phyloP scores from a whole-genome alignment of 2,113 vertebrate genomes.

The Proterorhinus semilunaris region DNA sequence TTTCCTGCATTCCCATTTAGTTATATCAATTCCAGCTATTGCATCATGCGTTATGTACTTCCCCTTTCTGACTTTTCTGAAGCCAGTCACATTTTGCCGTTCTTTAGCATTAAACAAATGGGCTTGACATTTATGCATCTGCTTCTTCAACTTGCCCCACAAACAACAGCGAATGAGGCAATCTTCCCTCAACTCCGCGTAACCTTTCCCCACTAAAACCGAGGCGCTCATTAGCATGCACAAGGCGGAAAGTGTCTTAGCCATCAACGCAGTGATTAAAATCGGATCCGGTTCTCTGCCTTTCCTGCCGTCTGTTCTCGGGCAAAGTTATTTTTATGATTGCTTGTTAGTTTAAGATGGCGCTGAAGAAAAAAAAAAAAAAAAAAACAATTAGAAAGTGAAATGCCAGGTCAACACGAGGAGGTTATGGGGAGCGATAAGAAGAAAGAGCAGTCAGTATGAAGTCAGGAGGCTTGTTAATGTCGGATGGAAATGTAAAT shows the following conservation, averaged over 20 bases:
- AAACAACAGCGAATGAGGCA: not conserved
- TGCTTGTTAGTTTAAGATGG: constrained; percentile 5
- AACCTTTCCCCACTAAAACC: constrained; percentile 25
- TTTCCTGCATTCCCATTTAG: too few relatives aligned
- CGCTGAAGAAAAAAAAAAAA: not conserved
- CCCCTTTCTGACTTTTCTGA: too few relatives aligned
- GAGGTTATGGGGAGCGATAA: constrained; percentile 13
- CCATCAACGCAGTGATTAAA: constrained; percentile 38
- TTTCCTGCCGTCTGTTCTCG: constrained; percentile 35
- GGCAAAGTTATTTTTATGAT: constrained; percentile 19
- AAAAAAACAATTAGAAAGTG: constrained; percentile 11
- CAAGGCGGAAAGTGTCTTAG: constrained; percentile 16
- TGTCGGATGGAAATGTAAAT: constrained; percentile 28
- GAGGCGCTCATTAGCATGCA: constrained; percentile 44
- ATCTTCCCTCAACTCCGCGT: constrained; percentile 20
- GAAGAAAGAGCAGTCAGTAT: constrained; percentile 1
- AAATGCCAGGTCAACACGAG: constrained; percentile 15
- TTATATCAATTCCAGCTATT: too few relatives aligned
- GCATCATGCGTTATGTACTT: too few relatives aligned
- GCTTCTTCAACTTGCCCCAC: constrained; percentile 1
- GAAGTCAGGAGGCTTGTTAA: not conserved
- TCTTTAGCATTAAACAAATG: not conserved
- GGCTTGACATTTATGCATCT: constrained; percentile 5
- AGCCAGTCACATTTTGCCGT: too few relatives aligned
- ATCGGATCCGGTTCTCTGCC: constrained; percentile 38